phyloP scores from a whole-genome alignment of 2,113 vertebrate species.

The Pristiophorus japonicus region DNA sequence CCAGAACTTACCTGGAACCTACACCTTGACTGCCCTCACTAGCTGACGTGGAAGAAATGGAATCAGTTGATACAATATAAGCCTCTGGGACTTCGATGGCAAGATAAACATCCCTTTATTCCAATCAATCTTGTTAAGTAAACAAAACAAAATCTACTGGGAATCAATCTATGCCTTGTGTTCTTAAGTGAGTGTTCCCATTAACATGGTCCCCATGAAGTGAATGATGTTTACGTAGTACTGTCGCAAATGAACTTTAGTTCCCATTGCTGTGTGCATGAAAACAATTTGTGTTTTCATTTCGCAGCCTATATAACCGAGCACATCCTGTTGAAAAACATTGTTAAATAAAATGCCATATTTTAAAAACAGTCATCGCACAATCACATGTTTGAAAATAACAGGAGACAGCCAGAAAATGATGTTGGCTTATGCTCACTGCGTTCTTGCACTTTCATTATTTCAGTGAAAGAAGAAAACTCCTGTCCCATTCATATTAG shows the following conservation, averaged over 20 bases:
- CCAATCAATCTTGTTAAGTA: constrained; percentile 21
- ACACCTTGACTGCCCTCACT: background rate
- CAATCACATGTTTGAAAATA: background rate
- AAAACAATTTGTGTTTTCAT: background rate
- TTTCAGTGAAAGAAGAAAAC: background rate
- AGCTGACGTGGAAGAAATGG: background rate
- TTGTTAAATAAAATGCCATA: background rate
- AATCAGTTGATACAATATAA: constrained; percentile 16
- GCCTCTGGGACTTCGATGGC: background rate
- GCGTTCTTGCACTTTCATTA: background rate
- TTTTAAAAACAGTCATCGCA: too few species aligned
- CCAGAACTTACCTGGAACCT: background rate
- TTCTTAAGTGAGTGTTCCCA: background rate
- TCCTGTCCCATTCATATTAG: background rate
- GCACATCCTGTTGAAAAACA: background rate
- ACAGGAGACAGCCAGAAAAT: background rate
- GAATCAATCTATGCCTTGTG: constrained; percentile 22
- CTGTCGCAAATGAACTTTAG: background rate
- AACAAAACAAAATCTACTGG: constrained; percentile 25
- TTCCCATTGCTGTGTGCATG: background rate
- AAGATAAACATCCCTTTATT: constrained; percentile 33
- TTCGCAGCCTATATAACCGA: background rate
- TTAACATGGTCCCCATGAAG: background rate
- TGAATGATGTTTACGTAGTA: background rate
- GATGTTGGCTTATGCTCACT: background rate